Evolutionary conservation across 2,797 vertebrate genomes (phyloP).

Genomic region (Gobio occitaniae): DNA sequence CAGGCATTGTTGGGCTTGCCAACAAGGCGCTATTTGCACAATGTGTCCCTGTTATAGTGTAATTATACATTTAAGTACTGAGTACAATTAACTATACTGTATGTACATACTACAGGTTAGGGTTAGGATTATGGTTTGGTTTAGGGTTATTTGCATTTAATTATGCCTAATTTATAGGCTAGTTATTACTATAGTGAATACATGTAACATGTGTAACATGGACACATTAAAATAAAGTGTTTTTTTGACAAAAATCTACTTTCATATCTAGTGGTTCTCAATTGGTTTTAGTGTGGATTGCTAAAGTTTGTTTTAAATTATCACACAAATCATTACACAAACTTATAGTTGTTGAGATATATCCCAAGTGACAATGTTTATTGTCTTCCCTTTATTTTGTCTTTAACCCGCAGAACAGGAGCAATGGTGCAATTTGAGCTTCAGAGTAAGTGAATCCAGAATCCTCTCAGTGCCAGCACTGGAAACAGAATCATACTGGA

Average conservation of each 20-base stretch:
- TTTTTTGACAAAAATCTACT: background rate
- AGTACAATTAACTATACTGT: too few relatives aligned
- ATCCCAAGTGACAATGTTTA: background rate
- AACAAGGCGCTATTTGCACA: too few relatives aligned
- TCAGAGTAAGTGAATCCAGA: background rate
- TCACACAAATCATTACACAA: background rate
- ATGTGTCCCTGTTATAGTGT: too few relatives aligned
- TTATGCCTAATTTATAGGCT: too few relatives aligned
- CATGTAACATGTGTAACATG: too few relatives aligned
- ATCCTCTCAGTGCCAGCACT: constrained; percentile 13
- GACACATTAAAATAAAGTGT: too few relatives aligned
- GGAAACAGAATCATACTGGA: constrained; percentile 12
- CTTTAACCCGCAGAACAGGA: background rate
- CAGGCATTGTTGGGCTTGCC: too few relatives aligned
- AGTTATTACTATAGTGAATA: too few relatives aligned
- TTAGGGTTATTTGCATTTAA: too few relatives aligned
- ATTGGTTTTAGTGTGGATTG: background rate
- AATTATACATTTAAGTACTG: too few relatives aligned
- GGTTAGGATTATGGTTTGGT: too few relatives aligned
- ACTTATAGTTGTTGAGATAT: background rate
- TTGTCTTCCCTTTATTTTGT: background rate
- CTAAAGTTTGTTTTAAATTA: background rate
- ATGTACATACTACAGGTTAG: too few relatives aligned
- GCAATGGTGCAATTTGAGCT: background rate
- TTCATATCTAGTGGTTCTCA: background rate